Evolutionary conservation across 2,888 invertebrate genomes (phyloP).

Genomic region (Dicyrtoma fusca): DNA sequence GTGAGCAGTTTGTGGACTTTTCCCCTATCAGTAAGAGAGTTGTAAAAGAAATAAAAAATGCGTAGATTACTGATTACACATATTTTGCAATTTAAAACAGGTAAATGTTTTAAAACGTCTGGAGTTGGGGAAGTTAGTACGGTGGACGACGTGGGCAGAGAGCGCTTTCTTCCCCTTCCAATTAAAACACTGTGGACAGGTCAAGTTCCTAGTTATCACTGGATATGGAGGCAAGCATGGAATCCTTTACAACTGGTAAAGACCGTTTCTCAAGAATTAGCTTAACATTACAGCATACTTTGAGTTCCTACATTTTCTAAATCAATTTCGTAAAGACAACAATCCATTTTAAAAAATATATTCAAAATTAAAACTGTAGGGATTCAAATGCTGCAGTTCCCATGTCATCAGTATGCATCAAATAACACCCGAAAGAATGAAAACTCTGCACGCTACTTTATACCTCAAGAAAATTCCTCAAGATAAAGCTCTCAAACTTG

Average conservation of each 20-base stretch:
- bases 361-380: slow-evolving; percentile 37
- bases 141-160: slow-evolving; percentile 40
- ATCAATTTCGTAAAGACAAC: no score
- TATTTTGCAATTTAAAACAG: no score
- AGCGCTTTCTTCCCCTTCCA: slow-evolving; percentile 50
- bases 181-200: slow-evolving; percentile 43
- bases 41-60: no score
- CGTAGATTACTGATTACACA: no score
- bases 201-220: slow-evolving; percentile 48
- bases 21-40: no score
- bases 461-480: slow-evolving; percentile 29
- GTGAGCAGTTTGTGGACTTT: no score
- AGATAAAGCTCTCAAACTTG: no score
- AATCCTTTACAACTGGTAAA: slow-evolving; percentile 48
- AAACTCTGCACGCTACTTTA: slow-evolving; percentile 41
- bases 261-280: not conserved
- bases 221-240: slow-evolving; percentile 55
- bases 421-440: slow-evolving; percentile 47
- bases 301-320: no score
- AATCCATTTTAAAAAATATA: no score
- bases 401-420: slow-evolving; percentile 49
- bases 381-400: slow-evolving; percentile 48
- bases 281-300: no score
- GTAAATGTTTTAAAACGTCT: slow-evolving; percentile 48
- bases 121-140: slow-evolving; percentile 44